Evolutionary conservation across 35 echinoderm and acorn worm species (phyloP).

Genomic region (Stichopus chloronotus): DNA sequence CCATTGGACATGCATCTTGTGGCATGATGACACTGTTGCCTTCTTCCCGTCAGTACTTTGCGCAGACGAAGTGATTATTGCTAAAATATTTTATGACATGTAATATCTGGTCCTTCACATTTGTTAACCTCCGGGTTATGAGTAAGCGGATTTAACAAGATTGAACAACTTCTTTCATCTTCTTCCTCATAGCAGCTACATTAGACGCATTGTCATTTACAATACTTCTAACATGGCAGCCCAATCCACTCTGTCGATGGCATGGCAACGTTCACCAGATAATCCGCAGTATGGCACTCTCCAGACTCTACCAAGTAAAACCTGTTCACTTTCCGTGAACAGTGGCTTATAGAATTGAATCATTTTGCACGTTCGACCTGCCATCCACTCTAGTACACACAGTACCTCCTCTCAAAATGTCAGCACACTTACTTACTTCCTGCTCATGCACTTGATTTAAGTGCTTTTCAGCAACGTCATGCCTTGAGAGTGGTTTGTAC

Average conservation of each 20-base stretch:
- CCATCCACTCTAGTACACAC: not conserved
- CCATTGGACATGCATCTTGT: not conserved
- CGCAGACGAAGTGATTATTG: not conserved
- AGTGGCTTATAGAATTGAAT: not conserved
- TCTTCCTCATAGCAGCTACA: not conserved
- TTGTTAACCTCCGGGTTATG: not conserved
- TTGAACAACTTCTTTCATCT: not conserved
- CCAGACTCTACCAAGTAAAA: not conserved
- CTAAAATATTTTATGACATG: not conserved
- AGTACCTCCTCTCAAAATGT: not conserved
- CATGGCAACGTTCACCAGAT: not conserved
- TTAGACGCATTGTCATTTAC: not conserved
- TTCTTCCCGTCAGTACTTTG: not conserved
- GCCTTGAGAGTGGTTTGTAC: not conserved
- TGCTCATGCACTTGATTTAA: not conserved
- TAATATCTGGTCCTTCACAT: not conserved
- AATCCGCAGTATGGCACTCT: not conserved
- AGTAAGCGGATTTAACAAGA: not conserved
- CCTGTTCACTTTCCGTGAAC: not conserved
- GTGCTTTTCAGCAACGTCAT: not conserved
- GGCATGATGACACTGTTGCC: not conserved
- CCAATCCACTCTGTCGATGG: not conserved
- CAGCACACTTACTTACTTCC: not conserved
- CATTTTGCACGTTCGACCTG: not conserved
- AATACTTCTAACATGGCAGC: not conserved